Base-by-base conservation (phyloP, 37 sponge, comb jelly and placozoan genomes). In the Aplysina aerophoba region DNA sequence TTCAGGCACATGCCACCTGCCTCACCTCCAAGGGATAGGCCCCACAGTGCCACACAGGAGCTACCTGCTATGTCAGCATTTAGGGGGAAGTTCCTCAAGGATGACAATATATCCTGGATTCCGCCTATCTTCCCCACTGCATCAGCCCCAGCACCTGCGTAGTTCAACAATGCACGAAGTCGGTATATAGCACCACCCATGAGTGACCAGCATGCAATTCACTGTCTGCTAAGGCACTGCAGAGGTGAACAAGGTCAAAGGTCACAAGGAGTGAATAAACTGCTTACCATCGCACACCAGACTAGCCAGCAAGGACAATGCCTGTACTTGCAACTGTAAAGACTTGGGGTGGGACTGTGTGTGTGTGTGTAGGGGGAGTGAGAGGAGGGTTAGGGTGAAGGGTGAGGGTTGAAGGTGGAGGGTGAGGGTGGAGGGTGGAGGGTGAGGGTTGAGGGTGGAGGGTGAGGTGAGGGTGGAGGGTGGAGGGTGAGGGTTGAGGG, bases 11-110 rank as follows among this genome's bases (percentile, higher is more conserved):
- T 73, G 27, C 22, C 27, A 13, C 27, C 21, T 6, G 4, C 54
- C 87, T 87, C 19, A 93, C 93, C 91, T 35, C 61, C 24, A 6
- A 85, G 67, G 11, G 90, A 87, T 80, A 95, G 73, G 36, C 85
- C 80, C 93, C 92, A 95, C 22, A 95, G 81, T 37, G 90, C 90
- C 55, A 83, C 80, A 40, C 88, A 88, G 50, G 89, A 92, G 83
- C 86, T 90, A 20, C 86, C 74, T 24, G 68, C 82, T 0, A 95
- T 79, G 36, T 87, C 91, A 41, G 68, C 63, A 57, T 81, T 44
- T 69, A 74, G 65, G 36, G 96, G 91, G 73, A 93, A 92, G n/a
- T 85, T 65, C 12, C 87, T 66, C 75, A 95, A 69, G 5, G 93
- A 86, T 3, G 88, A 69, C 15, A 95, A 81, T 13, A 92, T 69